phyloP scores from a whole-genome alignment of 1,140 invertebrate genomes.

The Cyclargus thomasi region DNA sequence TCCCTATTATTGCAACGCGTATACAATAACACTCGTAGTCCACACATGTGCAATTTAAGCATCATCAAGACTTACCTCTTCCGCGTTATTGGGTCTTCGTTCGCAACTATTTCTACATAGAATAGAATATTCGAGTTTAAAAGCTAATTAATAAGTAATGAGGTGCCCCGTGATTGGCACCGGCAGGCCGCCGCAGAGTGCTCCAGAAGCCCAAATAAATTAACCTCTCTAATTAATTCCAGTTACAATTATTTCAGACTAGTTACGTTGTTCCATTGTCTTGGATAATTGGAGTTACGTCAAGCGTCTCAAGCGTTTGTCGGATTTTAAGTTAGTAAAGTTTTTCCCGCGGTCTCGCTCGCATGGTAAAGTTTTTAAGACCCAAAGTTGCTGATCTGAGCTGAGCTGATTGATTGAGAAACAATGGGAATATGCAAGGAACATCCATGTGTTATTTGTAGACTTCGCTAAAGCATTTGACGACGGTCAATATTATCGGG shows the following conservation, averaged over 20 bases:
- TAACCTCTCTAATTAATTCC: slow-evolving; percentile 2
- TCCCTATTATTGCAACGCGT: no score
- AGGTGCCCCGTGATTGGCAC: background rate
- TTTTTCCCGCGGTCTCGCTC: no score
- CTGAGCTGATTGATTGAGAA: no score
- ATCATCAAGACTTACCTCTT: slow-evolving; percentile 12
- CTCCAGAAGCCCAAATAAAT: background rate
- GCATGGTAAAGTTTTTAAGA: no score
- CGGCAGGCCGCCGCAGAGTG: background rate
- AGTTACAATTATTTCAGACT: background rate
- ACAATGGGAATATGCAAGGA: no score
- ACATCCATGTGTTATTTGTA: no score
- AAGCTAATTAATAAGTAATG: slow-evolving; percentile 11
- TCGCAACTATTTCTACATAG: background rate
- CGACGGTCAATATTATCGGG: no score
- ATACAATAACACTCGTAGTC: no score
- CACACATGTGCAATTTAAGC: no score
- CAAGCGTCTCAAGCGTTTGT: background rate
- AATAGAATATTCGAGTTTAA: slow-evolving; percentile 2
- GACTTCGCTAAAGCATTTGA: no score
- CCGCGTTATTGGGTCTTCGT: background rate
- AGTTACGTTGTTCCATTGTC: background rate
- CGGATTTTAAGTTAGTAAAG: no score
- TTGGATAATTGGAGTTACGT: background rate
- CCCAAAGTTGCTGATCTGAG: no score